phyloP scores from a whole-genome alignment of 2,113 vertebrate genomes.

The Pomatorhinus ruficollis region DNA sequence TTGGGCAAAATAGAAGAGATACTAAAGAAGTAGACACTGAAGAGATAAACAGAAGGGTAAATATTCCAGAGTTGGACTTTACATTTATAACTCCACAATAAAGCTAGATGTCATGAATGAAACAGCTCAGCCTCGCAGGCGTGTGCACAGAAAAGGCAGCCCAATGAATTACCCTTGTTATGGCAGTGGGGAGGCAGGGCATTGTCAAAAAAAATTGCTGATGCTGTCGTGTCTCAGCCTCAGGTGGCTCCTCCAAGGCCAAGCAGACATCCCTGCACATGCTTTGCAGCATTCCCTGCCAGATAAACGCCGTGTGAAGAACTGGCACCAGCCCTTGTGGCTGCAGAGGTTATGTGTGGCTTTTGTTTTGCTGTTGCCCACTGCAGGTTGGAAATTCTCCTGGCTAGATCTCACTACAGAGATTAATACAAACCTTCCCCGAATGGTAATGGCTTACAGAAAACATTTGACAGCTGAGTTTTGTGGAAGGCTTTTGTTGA shows the following conservation, averaged over 20 bases:
- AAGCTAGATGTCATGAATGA: not conserved
- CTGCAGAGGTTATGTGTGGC: not conserved
- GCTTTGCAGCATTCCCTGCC: not conserved
- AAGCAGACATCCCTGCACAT: accelerated
- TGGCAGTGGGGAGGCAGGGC: not conserved
- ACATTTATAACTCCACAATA: not conserved
- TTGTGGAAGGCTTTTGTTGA: not conserved
- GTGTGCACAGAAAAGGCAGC: not conserved
- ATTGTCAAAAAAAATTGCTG: not conserved
- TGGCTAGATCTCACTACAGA: not conserved
- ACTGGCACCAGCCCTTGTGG: not conserved
- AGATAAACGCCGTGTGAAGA: accelerated
- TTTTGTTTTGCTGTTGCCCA: not conserved
- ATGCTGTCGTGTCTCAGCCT: not conserved
- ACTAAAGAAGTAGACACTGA: not conserved
- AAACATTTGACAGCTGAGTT: not conserved
- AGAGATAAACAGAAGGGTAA: not conserved
- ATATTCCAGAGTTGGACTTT: not conserved
- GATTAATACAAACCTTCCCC: not conserved
- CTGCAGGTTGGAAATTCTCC: not conserved
- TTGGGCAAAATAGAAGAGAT: not conserved
- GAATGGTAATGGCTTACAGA: not conserved
- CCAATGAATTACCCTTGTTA: not conserved
- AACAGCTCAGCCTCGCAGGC: not conserved
- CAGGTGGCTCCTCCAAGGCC: not conserved